Evolutionary conservation across 2,888 invertebrate species (phyloP).

Genomic region (Synergus itoensis): DNA sequence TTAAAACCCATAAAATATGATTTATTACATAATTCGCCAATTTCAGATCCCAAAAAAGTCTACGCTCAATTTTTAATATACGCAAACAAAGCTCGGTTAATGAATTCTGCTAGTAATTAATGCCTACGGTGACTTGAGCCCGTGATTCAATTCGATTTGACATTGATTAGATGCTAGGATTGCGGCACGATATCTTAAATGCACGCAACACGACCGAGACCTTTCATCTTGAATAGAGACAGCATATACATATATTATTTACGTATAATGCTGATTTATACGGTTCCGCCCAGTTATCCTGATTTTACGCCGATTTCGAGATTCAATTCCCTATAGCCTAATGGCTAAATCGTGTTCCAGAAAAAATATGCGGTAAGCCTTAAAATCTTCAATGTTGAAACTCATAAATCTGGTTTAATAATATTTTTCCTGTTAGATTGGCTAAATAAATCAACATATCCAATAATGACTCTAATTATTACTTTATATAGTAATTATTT

Average conservation of each 20-base stretch:
- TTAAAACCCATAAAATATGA: constrained; percentile 40
- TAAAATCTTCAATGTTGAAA: not conserved
- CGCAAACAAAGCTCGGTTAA: constrained; percentile 41
- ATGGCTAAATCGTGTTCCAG: not conserved
- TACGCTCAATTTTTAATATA: not conserved
- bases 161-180: constrained; percentile 42
- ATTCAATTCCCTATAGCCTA: not conserved
- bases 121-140: constrained; percentile 41
- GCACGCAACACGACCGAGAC: not conserved
- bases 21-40: not conserved
- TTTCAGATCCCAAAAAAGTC: not conserved
- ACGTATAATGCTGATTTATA: not conserved
- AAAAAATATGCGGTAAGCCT: not conserved
- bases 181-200: not conserved
- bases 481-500: not conserved
- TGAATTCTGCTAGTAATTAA: constrained; percentile 55
- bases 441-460: not conserved
- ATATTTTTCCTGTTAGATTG: not conserved
- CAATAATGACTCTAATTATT: not conserved
- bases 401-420: not conserved
- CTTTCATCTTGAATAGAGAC: not conserved
- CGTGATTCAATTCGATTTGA: constrained; percentile 54
- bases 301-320: not conserved
- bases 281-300: not conserved
- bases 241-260: not conserved